Evolutionary conservation across 1,140 invertebrate genomes (phyloP), one percentile per base, ranked within the genome.

Genomic region (Ceratitis capitata): DNA sequence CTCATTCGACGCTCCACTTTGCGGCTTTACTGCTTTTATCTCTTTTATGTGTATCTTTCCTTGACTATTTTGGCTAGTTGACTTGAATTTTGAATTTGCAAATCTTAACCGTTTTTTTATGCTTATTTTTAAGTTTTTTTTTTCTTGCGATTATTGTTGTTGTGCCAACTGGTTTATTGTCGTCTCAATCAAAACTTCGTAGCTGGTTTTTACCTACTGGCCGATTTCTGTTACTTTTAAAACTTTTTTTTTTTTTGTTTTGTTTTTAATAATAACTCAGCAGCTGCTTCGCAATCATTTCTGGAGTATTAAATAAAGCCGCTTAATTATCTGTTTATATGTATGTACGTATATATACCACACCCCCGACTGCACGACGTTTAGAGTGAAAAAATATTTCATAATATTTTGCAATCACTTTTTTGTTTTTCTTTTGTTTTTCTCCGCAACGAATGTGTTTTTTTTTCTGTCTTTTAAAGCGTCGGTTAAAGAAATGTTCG

Each of bases 1-100:
- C 74, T 35, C 14, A 32, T 53, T 51, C 19, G 10, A 23, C 32
- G 23, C 16, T 45, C 49, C 16, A 5, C n/a, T 83, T 47, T 83
- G 49, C 82, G 26, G 45, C 19, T 83, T 83, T 53, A n/a, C n/a
- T n/a, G n/a, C n/a, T n/a, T n/a, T n/a, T n/a, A n/a, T 53, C n/a
- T 47, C 39, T 83, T 83, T 83, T 12, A 51, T 51, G 45, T 42
- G 32, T 51, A n/a, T n/a, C n/a, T n/a, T n/a, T n/a, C 26, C 49
- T 83, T 83, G 12, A 29, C 19, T 83, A 53, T 83, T 83, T 83
- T 69, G 64, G 32, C 35, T 69, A 69, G 32, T 42, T 69, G 29
- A 69, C 45, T 83, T 51, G 45, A 49, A 39, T 83, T 56, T 51
- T 45, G 23, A 29, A 51, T 83, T 82, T 35, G 74, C n/a, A 51